These are phyloP conservation scores for Bombus waltoni DNA, from an alignment of 1,140 invertebrate species.

Conservation along the genomic window DNA sequence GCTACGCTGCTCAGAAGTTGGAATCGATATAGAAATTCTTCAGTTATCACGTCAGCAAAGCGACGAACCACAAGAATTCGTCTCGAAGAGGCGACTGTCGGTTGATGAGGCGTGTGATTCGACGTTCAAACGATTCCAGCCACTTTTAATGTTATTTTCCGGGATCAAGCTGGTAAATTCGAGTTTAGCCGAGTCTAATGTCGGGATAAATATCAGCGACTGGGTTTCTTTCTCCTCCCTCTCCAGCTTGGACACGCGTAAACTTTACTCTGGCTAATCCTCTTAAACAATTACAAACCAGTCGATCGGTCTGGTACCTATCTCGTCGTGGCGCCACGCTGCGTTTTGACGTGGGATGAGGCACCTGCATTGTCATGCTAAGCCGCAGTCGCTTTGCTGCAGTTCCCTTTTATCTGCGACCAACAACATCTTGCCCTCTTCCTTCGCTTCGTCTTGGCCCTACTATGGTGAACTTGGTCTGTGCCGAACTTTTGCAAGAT, in stretches of 20 bases:
- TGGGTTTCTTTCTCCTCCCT: not conserved
- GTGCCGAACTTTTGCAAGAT: not conserved
- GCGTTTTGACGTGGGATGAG: slow-evolving; percentile 82
- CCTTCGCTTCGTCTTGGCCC: not conserved
- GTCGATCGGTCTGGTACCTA: slow-evolving; percentile 71
- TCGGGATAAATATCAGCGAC: slow-evolving; percentile 65
- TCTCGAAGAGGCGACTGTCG: not conserved
- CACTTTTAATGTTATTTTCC: slow-evolving; percentile 60
- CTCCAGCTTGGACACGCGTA: slow-evolving; percentile 63
- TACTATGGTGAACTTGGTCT: not conserved
- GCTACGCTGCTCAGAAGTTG: no score
- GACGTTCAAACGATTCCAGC: slow-evolving; percentile 15
- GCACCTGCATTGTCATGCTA: slow-evolving; percentile 82
- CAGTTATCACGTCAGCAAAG: not conserved
- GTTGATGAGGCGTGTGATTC: slow-evolving; percentile 50
- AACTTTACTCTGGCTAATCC: slow-evolving; percentile 76
- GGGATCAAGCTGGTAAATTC: slow-evolving; percentile 58
- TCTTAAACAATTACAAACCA: slow-evolving; percentile 79
- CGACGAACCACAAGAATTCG: not conserved
- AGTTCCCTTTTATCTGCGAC: slow-evolving; percentile 70
- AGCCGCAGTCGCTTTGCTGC: slow-evolving; percentile 72
- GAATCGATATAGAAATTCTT: not conserved
- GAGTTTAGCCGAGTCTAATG: slow-evolving; percentile 64
- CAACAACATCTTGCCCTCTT: slow-evolving; percentile 55
- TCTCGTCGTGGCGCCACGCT: slow-evolving; percentile 78